A percentile compares a stretch with the other conserved stretches of the same genome.
phyloP scores from a whole-genome alignment of 2,113 vertebrate genomes.

The Scytalopus superciliaris region DNA sequence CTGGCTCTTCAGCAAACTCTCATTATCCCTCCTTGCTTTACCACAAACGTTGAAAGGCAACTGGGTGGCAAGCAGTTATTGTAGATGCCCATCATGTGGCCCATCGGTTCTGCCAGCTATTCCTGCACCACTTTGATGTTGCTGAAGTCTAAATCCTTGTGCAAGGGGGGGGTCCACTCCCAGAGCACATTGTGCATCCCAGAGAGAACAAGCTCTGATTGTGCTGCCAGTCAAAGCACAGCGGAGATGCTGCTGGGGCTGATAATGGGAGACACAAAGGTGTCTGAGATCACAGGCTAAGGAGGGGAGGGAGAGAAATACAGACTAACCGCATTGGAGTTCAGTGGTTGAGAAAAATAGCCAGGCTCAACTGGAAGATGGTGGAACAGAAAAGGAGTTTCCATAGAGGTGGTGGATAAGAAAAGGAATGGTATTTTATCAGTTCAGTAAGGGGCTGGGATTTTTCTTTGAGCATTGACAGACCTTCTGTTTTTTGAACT shows the following conservation, averaged over 20 bases:
- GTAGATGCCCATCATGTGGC: slow-evolving; percentile 17
- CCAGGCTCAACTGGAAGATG: background rate
- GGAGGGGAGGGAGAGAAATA: background rate
- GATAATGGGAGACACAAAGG: slow-evolving; percentile 44
- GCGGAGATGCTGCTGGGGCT: background rate
- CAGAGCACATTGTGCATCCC: slow-evolving; percentile 15
- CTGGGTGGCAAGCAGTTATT: slow-evolving; percentile 22
- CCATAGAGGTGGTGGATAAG: slow-evolving; percentile 14
- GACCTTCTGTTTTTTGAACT: slow-evolving; percentile 20
- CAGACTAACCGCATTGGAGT: background rate
- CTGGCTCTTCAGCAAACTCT: background rate
- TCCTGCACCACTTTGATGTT: background rate
- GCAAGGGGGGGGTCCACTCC: background rate
- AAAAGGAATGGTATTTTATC: background rate
- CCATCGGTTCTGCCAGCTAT: background rate
- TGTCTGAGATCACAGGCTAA: slow-evolving; percentile 26
- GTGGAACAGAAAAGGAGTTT: slow-evolving; percentile 36
- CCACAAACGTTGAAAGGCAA: slow-evolving; percentile 28
- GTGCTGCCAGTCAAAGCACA: slow-evolving; percentile 37
- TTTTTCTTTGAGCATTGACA: background rate
- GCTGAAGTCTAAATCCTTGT: slow-evolving; percentile 14
- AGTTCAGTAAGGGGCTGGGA: background rate
- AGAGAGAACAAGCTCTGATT: slow-evolving; percentile 35
- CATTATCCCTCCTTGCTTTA: background rate
- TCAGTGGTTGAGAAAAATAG: slow-evolving; percentile 37